Base-by-base conservation (phyloP, 2,797 vertebrate species). In the Clarias laeviceps region DNA sequence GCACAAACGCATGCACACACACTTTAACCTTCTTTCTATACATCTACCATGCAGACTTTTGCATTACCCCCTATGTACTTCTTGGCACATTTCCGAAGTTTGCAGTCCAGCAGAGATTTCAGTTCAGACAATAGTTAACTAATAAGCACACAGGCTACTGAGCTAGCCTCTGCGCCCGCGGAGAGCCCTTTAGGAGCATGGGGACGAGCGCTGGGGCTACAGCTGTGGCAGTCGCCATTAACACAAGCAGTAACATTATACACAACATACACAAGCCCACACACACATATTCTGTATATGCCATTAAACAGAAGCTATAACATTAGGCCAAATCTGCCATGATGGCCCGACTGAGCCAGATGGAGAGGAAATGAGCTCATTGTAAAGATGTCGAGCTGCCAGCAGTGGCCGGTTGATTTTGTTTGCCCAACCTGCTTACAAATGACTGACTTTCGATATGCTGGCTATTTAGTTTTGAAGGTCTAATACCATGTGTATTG, bases 271-370 rank as follows among this genome's bases (percentile, higher is more conserved):
- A 79, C 59, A 79, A 62, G 17, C 78, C 4, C 78, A 62, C 80
- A 85, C 72, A 86, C 27, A 61, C 62, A 82, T 64, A 69, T 20
- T 65, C 76, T 79, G 61, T 74, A 73, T 87, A 72, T 56, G 89
- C 92, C 90, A 93, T 93, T 93, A 93, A 81, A 89, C 90, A 81
- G 90, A 79, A 88, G 64, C 90, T 87, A 85, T 86, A 87, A 89
- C 80, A 87, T 91, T 90, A 93, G 83, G 84, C 80, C 76, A 66
- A 62, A 84, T 59, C 84, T 76, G n/a, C 37, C 87, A 69, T 83
- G 72, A 87, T 80, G 85, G 77, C 27, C 37, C 24, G 78, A 82
- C 69, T 65, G 80, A 86, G 82, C 64, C 84, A 84, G 84, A 73
- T 80, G 77, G 82, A 89, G 56, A 85, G 82, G 61, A 40, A 84